Evolutionary conservation across 2,888 invertebrate species (phyloP).

Genomic region (Temnothorax rugatulus): DNA sequence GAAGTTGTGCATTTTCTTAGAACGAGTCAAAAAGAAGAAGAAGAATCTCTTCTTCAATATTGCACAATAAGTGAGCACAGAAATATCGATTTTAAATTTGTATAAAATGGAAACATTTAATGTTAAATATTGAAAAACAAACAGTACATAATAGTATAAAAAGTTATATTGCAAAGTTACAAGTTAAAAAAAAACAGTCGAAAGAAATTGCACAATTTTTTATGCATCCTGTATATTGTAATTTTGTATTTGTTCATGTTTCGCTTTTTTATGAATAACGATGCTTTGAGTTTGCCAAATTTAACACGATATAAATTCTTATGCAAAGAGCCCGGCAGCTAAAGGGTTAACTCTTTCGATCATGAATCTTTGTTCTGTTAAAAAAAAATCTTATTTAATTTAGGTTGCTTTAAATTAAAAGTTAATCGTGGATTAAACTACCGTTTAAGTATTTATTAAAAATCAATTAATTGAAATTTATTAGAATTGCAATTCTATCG

Average conservation of each 20-base stretch:
- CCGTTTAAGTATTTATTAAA: neutral
- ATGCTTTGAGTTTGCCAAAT: constrained; percentile 10
- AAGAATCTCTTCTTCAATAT: neutral
- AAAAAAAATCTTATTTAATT: neutral
- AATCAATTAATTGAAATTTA: constrained; percentile 1
- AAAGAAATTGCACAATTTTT: neutral
- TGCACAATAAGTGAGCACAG: neutral
- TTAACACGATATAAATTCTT: constrained; percentile 27
- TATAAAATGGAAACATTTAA: neutral
- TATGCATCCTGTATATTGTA: neutral
- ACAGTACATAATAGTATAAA: neutral
- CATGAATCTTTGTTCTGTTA: constrained; percentile 9
- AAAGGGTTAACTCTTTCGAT: constrained; percentile 52
- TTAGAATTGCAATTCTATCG: neutral
- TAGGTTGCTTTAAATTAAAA: neutral
- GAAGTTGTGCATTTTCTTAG: neutral
- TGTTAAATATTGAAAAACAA: constrained; percentile 1
- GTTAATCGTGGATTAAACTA: neutral
- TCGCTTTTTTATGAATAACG: constrained; percentile 2
- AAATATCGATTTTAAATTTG: neutral
- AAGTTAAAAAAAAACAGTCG: neutral
- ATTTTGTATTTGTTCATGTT: constrained; percentile 7
- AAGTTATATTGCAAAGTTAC: neutral
- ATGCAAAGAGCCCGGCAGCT: constrained; percentile 44
- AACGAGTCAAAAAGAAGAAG: neutral